These are phyloP conservation scores for Amphimedon queenslandica DNA, from an alignment of 37 sponge, comb jelly and placozoan genomes.

Conservation along the genomic window DNA sequence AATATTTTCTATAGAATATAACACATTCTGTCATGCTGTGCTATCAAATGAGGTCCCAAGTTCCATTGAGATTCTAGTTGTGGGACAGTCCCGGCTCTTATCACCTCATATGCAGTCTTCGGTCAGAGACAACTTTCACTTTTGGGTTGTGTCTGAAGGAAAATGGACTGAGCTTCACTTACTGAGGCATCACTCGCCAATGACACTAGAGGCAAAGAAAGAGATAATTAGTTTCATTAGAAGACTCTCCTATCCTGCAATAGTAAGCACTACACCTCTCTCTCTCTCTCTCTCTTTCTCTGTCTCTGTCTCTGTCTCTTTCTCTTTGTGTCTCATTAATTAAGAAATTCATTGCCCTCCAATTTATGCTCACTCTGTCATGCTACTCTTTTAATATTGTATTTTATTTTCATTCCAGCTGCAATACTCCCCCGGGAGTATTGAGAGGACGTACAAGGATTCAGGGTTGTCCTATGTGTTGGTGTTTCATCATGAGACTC, in stretches of 20 bases:
- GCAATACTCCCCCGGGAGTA: background rate
- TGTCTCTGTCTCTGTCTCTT: background rate
- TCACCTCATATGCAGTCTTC: background rate
- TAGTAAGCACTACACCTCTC: background rate
- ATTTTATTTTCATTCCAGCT: too few relatives aligned
- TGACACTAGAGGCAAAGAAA: background rate
- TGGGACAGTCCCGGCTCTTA: background rate
- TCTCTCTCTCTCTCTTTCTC: background rate
- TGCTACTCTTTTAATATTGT: too few relatives aligned
- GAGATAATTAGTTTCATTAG: background rate
- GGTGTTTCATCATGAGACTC: background rate
- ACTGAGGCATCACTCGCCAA: background rate
- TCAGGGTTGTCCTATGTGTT: slow-evolving; percentile 9
- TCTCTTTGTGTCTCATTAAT: background rate
- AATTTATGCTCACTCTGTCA: too few relatives aligned
- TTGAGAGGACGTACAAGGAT: background rate
- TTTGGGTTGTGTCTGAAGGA: background rate
- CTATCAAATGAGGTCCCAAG: background rate
- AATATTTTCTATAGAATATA: slow-evolving; percentile 3
- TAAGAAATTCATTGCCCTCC: background rate
- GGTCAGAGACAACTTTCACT: background rate
- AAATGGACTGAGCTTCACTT: background rate
- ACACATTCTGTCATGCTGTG: background rate
- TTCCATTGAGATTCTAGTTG: background rate
- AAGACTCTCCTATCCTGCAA: background rate